Evolutionary conservation across 53 echinoderm and acorn worm genomes (phyloP), one percentile per base, ranked within the genome.

Genomic region (Arbacia lixula): DNA sequence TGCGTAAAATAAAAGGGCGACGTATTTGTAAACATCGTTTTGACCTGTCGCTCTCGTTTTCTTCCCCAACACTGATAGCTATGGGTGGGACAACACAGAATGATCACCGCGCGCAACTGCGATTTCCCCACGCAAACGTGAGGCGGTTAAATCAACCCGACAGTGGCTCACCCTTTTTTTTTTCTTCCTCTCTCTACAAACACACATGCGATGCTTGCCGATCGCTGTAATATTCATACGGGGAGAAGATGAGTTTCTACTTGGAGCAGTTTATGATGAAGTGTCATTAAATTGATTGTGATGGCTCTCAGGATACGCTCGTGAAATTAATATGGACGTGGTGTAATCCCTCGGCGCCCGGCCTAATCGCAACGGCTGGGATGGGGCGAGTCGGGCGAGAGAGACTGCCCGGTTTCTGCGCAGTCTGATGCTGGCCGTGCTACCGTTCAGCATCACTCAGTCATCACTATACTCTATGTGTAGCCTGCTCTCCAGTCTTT

Each of bases 261-360:
- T 41, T 40, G 27, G 77, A 77, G 55, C 21, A 57, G 20, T 60
- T 77, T 81, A 81, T 81, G 82, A 81, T 81, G 82, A 63, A 81
- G 62, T 81, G 82, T 43, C 22, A 81, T 63, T 31, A 81, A 81
- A 81, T 81, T 63, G 42, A 81, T 63, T 63, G 43, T 81, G 82
- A 64, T 49, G 64, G 46, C 21, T n/a, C 63, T 61, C 82, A 81
- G 82, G 82, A 81, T 63, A 41, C 51, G 16, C 17, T 10, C 32
- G 31, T 28, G 62, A 63, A 81, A 81, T 81, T 81, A 63, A 81
- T 81, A 63, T 49, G 62, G 82, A 81, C 82, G 33, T 25, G 31
- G 1, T 26, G 64, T 81, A 81, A 81, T 81, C 82, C 82, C 82
- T 24, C 31, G 82, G 82, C 82, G 82, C 82, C 79, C 82, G 63